These are phyloP conservation scores for Cynopterus sphinx DNA, from an alignment of 2,797 vertebrate genomes.

Conservation along the genomic window DNA sequence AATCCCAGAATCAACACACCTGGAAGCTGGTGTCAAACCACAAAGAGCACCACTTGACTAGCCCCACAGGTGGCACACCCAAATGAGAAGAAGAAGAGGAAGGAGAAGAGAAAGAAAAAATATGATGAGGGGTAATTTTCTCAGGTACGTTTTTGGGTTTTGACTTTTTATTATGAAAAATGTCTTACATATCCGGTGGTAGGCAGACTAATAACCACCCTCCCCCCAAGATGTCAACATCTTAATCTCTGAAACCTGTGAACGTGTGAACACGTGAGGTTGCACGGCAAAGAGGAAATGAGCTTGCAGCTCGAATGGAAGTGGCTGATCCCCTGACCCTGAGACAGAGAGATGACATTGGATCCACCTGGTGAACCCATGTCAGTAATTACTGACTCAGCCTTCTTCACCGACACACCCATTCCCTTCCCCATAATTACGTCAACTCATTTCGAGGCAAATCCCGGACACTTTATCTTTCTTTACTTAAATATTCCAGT, in stretches of 20 bases:
- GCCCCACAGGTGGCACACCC: too few relatives aligned
- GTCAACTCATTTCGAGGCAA: neutral
- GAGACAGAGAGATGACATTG: neutral
- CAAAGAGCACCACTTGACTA: too few relatives aligned
- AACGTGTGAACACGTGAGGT: neutral
- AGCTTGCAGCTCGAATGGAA: neutral
- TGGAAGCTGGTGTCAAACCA: too few relatives aligned
- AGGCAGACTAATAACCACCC: neutral
- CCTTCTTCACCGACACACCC: neutral
- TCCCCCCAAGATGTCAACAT: neutral
- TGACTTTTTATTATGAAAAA: neutral
- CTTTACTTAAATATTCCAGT: neutral
- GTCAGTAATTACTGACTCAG: neutral
- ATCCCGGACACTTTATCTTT: neutral
- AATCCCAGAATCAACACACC: too few relatives aligned
- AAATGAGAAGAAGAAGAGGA: too few relatives aligned
- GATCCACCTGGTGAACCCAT: neutral
- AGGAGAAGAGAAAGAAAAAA: neutral
- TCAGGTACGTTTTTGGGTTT: neutral
- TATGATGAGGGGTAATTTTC: neutral
- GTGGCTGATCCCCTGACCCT: neutral
- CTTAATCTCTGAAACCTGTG: neutral
- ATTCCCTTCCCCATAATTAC: neutral
- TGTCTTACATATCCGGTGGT: neutral
- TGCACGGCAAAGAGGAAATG: neutral